Conservation (phyloP, 2,888 invertebrate species). For the Steromphala cineraria region DNA sequence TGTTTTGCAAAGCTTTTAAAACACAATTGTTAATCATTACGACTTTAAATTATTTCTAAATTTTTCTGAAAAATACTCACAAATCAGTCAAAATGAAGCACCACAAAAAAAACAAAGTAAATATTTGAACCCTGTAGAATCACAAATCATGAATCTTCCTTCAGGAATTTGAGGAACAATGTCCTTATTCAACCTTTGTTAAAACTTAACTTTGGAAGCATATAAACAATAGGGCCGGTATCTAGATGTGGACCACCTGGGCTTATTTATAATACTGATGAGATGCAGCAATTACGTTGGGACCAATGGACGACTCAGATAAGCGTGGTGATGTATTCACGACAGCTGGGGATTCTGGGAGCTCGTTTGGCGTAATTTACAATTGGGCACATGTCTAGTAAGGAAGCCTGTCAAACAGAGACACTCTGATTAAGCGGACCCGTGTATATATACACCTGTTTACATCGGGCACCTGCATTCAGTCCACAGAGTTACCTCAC, state of each 20-base stretch:
- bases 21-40: too few relatives aligned
- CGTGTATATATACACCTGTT: not conserved
- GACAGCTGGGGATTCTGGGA: conserved; percentile 1
- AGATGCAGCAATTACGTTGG: not conserved
- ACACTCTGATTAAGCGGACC: not conserved
- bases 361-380: conserved; percentile 18
- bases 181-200: too few relatives aligned
- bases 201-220: too few relatives aligned
- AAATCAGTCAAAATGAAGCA: too few relatives aligned
- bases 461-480: not conserved
- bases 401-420: conserved; percentile 10
- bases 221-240: not conserved
- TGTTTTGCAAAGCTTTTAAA: too few relatives aligned
- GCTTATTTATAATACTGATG: conserved; percentile 3
- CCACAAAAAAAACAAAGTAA: too few relatives aligned
- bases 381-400: conserved; percentile 13
- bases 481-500: too few relatives aligned
- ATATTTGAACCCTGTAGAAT: too few relatives aligned
- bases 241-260: not conserved
- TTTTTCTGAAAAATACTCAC: too few relatives aligned
- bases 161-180: too few relatives aligned
- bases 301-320: not conserved
- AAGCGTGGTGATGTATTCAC: not conserved
- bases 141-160: too few relatives aligned
- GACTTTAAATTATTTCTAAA: too few relatives aligned